Conservation (phyloP, 2,113 vertebrate genomes). For the Pterocles burchelli region DNA sequence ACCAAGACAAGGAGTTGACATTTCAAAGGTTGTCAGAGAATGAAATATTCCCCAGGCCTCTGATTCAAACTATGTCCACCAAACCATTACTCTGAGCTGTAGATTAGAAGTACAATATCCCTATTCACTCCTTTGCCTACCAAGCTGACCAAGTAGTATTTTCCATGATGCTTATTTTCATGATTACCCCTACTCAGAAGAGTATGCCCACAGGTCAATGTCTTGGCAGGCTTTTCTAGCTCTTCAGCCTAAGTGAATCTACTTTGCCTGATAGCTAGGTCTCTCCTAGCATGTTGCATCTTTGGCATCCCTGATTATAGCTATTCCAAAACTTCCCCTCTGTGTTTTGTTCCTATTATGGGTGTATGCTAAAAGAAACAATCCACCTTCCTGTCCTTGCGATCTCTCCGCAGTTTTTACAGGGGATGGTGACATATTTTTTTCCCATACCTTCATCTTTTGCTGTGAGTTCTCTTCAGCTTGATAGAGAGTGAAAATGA, state of each 20-base stretch:
- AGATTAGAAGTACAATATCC: neutral
- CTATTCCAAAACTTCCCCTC: neutral
- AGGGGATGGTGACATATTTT: neutral
- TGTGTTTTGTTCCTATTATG: neutral
- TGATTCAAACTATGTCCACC: neutral
- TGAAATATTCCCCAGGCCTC: neutral
- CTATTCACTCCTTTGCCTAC: neutral
- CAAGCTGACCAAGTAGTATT: neutral
- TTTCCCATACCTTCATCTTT: neutral
- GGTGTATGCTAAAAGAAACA: neutral
- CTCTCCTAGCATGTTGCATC: neutral
- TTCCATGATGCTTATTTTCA: neutral
- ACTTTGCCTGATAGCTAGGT: neutral
- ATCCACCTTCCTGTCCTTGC: neutral
- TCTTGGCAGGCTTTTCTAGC: neutral
- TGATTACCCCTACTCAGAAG: fast-evolving
- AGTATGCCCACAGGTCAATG: neutral
- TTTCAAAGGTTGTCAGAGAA: neutral
- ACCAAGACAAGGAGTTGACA: neutral
- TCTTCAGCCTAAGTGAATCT: neutral
- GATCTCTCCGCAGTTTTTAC: neutral
- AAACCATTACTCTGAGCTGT: neutral
- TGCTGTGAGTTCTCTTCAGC: neutral
- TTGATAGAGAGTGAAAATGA: neutral
- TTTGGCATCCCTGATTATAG: neutral